phyloP scores from a whole-genome alignment of 2,888 invertebrate genomes.

The Platycnemis pennipes region DNA sequence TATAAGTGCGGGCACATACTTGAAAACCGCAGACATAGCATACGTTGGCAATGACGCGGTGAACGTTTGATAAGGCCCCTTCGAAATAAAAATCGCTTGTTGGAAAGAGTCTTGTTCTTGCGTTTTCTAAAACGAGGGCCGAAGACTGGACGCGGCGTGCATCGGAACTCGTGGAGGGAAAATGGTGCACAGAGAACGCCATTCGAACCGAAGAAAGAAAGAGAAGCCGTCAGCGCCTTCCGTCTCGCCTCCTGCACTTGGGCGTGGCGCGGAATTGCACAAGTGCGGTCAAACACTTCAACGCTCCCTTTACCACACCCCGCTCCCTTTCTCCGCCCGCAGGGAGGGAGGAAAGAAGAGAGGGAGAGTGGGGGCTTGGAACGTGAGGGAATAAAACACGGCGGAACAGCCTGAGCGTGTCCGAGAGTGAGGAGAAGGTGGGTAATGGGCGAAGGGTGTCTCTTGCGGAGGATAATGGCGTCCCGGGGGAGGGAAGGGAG shows the following conservation, averaged over 20 bases:
- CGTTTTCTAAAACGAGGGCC: too few relatives aligned
- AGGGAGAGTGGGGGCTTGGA: background rate
- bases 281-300: background rate
- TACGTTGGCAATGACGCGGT: too few relatives aligned
- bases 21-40: too few relatives aligned
- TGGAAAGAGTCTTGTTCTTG: too few relatives aligned
- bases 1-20: too few relatives aligned
- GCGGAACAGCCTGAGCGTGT: too few relatives aligned
- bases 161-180: too few relatives aligned
- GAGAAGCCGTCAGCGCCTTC: background rate
- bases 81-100: too few relatives aligned
- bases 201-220: background rate
- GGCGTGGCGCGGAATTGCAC: conserved; percentile 8
- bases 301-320: background rate
- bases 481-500: background rate
- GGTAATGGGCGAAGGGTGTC: too few relatives aligned
- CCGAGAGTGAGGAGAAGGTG: background rate
- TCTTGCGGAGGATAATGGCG: background rate
- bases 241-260: background rate
- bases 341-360: background rate
- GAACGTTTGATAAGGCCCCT: too few relatives aligned
- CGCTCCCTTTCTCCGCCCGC: background rate
- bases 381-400: too few relatives aligned
- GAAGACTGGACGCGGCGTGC: too few relatives aligned
- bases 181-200: background rate